These are phyloP conservation scores for Coelogynopora nodosa DNA, from an alignment of 2,888 invertebrate species.

Conservation along the genomic window DNA sequence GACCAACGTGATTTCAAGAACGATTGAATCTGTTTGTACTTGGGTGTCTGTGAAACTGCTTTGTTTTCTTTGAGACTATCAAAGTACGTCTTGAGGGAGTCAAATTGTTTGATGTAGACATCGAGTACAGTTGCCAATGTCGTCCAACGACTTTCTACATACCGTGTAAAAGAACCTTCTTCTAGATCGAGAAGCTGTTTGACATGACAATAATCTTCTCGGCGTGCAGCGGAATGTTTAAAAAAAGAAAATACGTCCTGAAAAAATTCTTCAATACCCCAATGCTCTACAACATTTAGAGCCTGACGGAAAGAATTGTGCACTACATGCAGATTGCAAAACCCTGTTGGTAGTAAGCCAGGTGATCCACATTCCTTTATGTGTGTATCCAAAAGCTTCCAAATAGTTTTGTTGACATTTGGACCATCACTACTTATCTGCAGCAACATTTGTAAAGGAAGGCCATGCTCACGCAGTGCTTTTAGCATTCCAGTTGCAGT, in stretches of 20 bases:
- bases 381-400: neutral
- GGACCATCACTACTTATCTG: slow-evolving; percentile 10
- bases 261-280: slow-evolving; percentile 1
- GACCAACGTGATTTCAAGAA: neutral
- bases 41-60: slow-evolving; percentile 3
- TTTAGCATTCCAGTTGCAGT: neutral
- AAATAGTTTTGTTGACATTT: slow-evolving; percentile 23
- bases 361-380: slow-evolving; percentile 22
- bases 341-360: neutral
- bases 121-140: neutral
- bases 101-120: neutral
- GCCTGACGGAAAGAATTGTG: slow-evolving; percentile 17
- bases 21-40: neutral
- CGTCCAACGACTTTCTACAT: slow-evolving; percentile 11
- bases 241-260: neutral
- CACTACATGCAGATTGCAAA: neutral
- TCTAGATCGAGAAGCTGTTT: neutral
- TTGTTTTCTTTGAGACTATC: neutral
- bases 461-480: neutral
- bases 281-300: neutral
- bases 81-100: neutral
- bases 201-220: slow-evolving; percentile 29
- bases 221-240: neutral
- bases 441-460: neutral
- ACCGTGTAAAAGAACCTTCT: slow-evolving; percentile 19